Conservation (phyloP, 2,888 invertebrate genomes). For the Philereme vetulata region DNA sequence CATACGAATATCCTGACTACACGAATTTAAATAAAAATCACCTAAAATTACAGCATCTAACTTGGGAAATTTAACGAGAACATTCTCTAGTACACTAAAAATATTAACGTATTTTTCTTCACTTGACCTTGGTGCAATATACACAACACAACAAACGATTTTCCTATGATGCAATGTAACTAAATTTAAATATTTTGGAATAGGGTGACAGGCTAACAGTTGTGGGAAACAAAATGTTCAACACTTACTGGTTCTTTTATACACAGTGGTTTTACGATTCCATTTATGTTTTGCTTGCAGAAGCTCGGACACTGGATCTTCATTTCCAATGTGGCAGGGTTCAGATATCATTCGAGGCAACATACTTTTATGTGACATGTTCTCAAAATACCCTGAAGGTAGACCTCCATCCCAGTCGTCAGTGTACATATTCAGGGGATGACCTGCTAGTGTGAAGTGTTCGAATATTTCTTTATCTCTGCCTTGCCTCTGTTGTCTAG, state of each 20-base stretch:
- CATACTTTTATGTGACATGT: conserved; percentile 61
- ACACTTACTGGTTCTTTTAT: background rate
- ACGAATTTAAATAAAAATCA: no score
- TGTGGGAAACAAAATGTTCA: no score
- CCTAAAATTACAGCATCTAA: no score
- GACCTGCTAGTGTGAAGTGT: conserved; percentile 17
- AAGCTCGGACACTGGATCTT: conserved; percentile 63
- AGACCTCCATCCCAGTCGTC: conserved; percentile 71
- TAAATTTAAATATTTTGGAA: no score
- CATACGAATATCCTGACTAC: no score
- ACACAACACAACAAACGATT: no score
- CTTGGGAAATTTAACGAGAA: no score
- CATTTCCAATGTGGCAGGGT: conserved; percentile 47
- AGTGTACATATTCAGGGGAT: conserved; percentile 49
- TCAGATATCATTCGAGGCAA: conserved; percentile 64
- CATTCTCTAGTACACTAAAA: no score
- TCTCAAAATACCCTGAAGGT: conserved; percentile 62
- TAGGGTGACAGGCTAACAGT: no score
- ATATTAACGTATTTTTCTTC: no score
- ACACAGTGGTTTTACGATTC: conserved; percentile 39
- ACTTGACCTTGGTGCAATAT: no score
- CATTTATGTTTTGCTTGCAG: conserved; percentile 62
- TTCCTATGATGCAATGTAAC: no score
- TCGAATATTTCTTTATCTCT: background rate
- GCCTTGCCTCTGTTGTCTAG: conserved; percentile 10